Conservation (phyloP, 2,888 invertebrate species). For the Pachliopta kotzebuea region DNA sequence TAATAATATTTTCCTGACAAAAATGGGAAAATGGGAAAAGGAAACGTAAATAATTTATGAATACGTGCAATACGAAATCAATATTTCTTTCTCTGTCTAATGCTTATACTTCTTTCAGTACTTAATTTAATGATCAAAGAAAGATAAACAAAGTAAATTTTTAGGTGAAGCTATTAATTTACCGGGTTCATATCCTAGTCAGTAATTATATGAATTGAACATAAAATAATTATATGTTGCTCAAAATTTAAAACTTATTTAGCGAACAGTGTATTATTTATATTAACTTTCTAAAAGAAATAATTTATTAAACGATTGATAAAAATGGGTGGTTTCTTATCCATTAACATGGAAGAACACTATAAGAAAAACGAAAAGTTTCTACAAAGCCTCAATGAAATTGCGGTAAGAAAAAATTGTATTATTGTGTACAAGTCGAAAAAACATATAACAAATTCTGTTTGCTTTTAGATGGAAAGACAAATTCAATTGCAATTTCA, state of each 20-base stretch:
- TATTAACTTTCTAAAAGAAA: neutral
- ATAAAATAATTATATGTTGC: neutral
- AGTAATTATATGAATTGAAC: neutral
- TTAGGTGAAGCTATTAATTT: neutral
- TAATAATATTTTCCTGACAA: neutral
- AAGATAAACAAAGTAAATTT: constrained; percentile 3
- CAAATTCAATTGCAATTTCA: constrained; percentile 91
- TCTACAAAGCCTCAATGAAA: constrained; percentile 83
- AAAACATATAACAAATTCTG: neutral
- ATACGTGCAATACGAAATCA: constrained; percentile 18
- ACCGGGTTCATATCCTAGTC: neutral
- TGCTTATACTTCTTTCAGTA: neutral
- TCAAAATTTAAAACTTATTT: neutral
- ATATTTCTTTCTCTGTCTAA: constrained; percentile 15
- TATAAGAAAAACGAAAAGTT: constrained; percentile 86
- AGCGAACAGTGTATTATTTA: neutral
- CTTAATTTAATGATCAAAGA: neutral
- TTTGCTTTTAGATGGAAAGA: constrained; percentile 83
- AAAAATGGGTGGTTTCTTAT: constrained; percentile 81
- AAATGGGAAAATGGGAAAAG: constrained; percentile 20
- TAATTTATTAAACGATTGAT: neutral
- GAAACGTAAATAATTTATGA: constrained; percentile 8
- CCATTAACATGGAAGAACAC: constrained; percentile 84
- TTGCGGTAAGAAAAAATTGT: constrained; percentile 72
- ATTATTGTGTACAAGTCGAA: neutral